phyloP scores from a whole-genome alignment of 2,888 invertebrate genomes.

The Rosalia funebris region DNA sequence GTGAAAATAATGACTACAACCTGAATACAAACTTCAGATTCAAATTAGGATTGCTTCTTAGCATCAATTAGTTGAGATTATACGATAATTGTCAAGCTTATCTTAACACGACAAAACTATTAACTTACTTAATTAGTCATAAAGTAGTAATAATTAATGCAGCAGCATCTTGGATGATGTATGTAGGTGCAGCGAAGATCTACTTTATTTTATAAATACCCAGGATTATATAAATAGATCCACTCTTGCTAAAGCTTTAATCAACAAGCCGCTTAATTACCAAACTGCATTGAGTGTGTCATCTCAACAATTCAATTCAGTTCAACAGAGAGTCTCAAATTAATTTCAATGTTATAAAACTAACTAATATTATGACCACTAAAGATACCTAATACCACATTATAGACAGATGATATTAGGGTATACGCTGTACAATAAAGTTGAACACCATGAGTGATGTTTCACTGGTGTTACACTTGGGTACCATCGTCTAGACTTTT shows the following conservation, averaged over 20 bases:
- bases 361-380: too few species aligned
- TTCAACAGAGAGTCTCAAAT: background rate
- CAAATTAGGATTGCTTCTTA: too few species aligned
- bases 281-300: background rate
- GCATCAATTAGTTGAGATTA: constrained; percentile 1
- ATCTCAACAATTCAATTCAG: background rate
- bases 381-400: too few species aligned
- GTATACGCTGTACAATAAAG: too few species aligned
- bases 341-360: too few species aligned
- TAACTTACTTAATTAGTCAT: constrained; percentile 13
- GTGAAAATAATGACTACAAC: too few species aligned
- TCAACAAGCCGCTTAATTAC: background rate
- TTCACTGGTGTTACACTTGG: too few species aligned
- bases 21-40: too few species aligned
- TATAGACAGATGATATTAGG: too few species aligned
- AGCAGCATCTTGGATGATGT: background rate
- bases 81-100: background rate
- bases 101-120: constrained; percentile 6
- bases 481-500: too few species aligned
- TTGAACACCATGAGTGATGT: too few species aligned
- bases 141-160: constrained; percentile 7
- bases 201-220: background rate
- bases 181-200: background rate
- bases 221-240: background rate
- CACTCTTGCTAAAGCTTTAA: background rate